Evolutionary conservation across 37 sponge, comb jelly and placozoan species (phyloP), one percentile per base, ranked within the genome.

Genomic region (Cliona cf. orientalis): DNA sequence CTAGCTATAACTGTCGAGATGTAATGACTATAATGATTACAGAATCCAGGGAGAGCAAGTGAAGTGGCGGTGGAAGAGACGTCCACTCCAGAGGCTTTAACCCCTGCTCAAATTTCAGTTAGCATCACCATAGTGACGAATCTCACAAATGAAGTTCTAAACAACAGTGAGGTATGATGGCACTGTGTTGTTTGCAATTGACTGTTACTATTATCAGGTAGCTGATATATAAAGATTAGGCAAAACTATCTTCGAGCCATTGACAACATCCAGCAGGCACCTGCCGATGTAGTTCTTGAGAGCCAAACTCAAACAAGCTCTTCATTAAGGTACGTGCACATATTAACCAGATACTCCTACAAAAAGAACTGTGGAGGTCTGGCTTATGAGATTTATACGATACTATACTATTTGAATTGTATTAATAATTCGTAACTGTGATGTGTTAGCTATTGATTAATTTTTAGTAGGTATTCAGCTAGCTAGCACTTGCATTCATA

Each of bases 221-320:
- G n/a, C n/a, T n/a, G n/a, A n/a, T n/a, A n/a, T n/a, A n/a, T n/a
- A n/a, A n/a, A 82, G 82, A 73, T 82, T n/a, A 71, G 72, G 17
- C 37, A 82, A 4, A 60, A 72, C 43, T 82, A 72, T 32, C 34
- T 82, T 2, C 19, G 33, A 42, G 72, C 46, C 22, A 64, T 71
- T 62, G 82, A 82, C 43, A 82, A 82, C 32, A 39, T 82, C 1
- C 71, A 71, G 49, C 46, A 62, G 44, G 73, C 82, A 33, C 73
- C 71, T 34, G 46, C 49, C 35, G 67, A 79, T 21, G 35, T 26
- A 65, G 40, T 79, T 17, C 14, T 67, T 14, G 29, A 17, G 34
- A 79, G 79, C 35, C 79, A 79, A 42, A 28, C 17, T n/a, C n/a
- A n/a, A n/a, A n/a, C n/a, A n/a, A n/a, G n/a, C n/a, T n/a, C n/a